Conservation (phyloP, 2,113 vertebrate genomes). For the Zosterops borbonicus region DNA sequence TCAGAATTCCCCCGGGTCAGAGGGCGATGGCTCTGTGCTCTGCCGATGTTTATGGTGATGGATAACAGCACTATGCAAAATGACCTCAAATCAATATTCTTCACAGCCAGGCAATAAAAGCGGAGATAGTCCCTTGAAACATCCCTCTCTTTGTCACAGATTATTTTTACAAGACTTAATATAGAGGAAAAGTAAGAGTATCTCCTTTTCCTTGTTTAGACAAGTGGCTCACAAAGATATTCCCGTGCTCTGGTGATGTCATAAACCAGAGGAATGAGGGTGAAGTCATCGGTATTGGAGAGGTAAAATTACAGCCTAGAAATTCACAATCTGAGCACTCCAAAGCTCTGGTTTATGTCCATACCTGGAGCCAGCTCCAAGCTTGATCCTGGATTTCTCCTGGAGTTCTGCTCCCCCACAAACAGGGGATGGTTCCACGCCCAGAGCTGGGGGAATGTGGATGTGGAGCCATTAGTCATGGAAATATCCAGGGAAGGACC, state of each 20-base stretch:
- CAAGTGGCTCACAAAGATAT: not conserved
- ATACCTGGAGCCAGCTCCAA: not conserved
- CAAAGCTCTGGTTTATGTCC: not conserved
- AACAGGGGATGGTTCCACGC: not conserved
- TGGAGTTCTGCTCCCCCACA: slow-evolving; percentile 10
- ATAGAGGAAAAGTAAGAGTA: not conserved
- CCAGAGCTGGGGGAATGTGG: not conserved
- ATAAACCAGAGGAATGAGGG: not conserved
- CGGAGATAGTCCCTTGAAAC: not conserved
- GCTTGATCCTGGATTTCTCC: not conserved
- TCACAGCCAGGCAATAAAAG: not conserved
- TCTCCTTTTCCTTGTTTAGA: not conserved
- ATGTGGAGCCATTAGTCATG: not conserved
- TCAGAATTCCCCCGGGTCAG: not conserved
- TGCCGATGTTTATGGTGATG: not conserved
- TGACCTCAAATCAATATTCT: not conserved
- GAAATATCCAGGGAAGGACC: not conserved
- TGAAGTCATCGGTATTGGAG: not conserved
- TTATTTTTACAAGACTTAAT: not conserved
- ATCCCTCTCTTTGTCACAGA: not conserved
- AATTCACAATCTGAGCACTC: not conserved
- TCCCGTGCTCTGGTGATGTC: not conserved
- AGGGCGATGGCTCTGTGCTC: not conserved
- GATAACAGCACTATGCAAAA: not conserved
- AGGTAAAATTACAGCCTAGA: slow-evolving; percentile 31